These are phyloP conservation scores for Meiosimyza platycephala DNA, from an alignment of 2,888 invertebrate species.

Conservation along the genomic window DNA sequence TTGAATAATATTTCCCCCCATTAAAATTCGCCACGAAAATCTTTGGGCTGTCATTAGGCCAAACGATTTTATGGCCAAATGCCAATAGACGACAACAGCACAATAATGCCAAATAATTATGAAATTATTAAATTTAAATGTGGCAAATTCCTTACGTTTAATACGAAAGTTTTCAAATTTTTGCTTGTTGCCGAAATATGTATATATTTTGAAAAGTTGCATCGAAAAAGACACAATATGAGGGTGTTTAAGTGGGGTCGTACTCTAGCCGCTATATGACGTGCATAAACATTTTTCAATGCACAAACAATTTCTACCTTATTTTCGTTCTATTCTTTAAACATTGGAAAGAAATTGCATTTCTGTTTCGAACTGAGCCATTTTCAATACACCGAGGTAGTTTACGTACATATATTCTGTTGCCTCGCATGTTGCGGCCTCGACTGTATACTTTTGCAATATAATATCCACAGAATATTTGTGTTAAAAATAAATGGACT, in stretches of 20 bases:
- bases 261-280: not conserved
- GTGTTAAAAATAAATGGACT: slow-evolving; percentile 43
- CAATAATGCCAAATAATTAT: slow-evolving; percentile 15
- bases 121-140: not conserved
- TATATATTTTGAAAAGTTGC: not conserved
- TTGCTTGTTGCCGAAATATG: not conserved
- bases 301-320: not conserved
- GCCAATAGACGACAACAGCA: slow-evolving; percentile 14
- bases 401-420: slow-evolving; percentile 30
- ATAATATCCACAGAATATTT: slow-evolving; percentile 37
- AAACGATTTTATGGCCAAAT: not conserved
- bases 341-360: not conserved
- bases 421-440: slow-evolving; percentile 37
- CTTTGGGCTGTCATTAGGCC: not conserved
- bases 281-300: not conserved
- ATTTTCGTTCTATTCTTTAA: not conserved
- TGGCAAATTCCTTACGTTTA: not conserved
- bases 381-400: not conserved
- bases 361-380: slow-evolving; percentile 6
- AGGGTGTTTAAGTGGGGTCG: slow-evolving; percentile 11
- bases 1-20: not conserved
- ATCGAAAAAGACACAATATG: not conserved
- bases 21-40: not conserved
- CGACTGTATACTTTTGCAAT: slow-evolving; percentile 41
- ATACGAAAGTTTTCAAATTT: too few relatives aligned